Evolutionary conservation across 2,888 invertebrate species (phyloP), one percentile per base, ranked within the genome.

Genomic region (Itoplectis maculator): DNA sequence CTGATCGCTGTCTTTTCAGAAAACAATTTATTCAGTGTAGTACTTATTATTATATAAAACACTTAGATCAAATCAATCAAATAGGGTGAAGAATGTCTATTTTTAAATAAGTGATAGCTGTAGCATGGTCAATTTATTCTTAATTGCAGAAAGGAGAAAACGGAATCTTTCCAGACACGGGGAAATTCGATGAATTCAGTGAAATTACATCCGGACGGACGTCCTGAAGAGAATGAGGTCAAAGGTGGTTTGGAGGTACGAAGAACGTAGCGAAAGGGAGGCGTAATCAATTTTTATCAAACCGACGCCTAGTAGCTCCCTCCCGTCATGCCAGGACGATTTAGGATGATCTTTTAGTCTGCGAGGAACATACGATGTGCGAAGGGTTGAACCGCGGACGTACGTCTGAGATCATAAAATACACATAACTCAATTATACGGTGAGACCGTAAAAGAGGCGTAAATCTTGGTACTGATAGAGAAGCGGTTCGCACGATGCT

Each of bases 161-260:
- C 84, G 82, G 79, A 86, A 86, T 42, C 42, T 47, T 49, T 72
- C 49, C 69, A 86, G 81, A 86, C 81, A 68, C 15, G 40, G 61
- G 85, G 82, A 86, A 87, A 88, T 86, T 85, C 68, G 81, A 85
- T 84, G 75, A 79, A 63, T 65, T 40, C 65, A 66, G 70, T 63
- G 69, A 82, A 84, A 87, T 86, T 85, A 80, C 75, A 66, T 76
- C 74, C 69, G 73, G 70, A 51, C 76, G 68, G 40, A 65, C 61
- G 29, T 61, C 51, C 47, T 54, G 23, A 11, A 23, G 56, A 15
- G 11, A 11, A 11, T 23, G 70, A 61, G 72, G 35, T 23, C 18
- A n/a, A 23, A 61, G 59, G 61, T 61, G n/a, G 47, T 37, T 49
- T 59, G 72, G 37, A 29, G 9, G 42, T 37, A 20, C 61, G 47